A percentile compares a stretch with the other conserved stretches of the same genome.
Evolutionary conservation across 2,888 invertebrate genomes (phyloP).

Genomic region (Anthrax anthrax): DNA sequence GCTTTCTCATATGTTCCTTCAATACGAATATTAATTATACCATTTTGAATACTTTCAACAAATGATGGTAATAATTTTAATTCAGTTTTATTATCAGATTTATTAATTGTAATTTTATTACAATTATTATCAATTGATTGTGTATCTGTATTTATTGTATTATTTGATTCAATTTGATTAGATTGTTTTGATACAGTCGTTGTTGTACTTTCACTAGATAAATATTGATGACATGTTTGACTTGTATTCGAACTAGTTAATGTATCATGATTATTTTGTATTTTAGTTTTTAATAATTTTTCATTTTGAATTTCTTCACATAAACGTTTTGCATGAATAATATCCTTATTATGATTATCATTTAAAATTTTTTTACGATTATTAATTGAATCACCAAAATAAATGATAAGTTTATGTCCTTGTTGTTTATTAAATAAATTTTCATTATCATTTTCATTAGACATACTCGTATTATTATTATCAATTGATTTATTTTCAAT

Average conservation of each 20-base stretch:
- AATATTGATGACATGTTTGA: not conserved
- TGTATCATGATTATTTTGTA: too few relatives aligned
- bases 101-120: conserved; percentile 26
- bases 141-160: conserved; percentile 12
- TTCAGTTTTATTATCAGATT: conserved; percentile 27
- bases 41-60: conserved; percentile 35
- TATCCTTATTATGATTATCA: conserved; percentile 3
- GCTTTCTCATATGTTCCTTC: conserved; percentile 47
- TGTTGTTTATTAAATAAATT: conserved; percentile 16
- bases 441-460: conserved; percentile 18
- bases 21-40: conserved; percentile 46
- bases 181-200: not conserved
- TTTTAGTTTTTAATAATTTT: too few relatives aligned
- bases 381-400: conserved; percentile 51
- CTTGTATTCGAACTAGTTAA: not conserved
- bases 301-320: conserved; percentile 14
- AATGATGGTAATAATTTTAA: conserved; percentile 25
- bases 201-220: not conserved
- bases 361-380: conserved; percentile 11
- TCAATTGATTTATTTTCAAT: too few relatives aligned
- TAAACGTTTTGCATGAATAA: conserved; percentile 15
- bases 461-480: too few relatives aligned
- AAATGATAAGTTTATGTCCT: conserved; percentile 55
- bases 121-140: conserved; percentile 3
- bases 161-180: conserved; percentile 19